These are phyloP conservation scores for Paralichthys olivaceus DNA, from an alignment of 2,113 vertebrate genomes.

Conservation along the genomic window DNA sequence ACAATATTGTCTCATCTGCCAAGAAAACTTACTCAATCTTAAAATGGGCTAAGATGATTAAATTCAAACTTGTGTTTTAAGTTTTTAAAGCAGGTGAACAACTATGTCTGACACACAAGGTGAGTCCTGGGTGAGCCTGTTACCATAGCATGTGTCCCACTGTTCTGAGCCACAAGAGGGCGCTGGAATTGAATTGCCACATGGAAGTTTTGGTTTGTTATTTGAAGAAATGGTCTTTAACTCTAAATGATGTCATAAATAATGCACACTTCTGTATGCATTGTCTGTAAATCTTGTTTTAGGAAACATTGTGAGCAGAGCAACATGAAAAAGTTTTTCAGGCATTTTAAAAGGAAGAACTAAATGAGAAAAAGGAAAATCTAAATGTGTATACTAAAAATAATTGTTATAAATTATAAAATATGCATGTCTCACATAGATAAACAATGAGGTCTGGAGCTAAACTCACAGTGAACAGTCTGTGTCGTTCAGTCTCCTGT, in stretches of 20 bases:
- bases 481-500: too few species aligned
- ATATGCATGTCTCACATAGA: too few species aligned
- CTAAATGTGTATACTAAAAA: too few species aligned
- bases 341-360: too few species aligned
- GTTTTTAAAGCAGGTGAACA: not conserved
- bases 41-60: too few species aligned
- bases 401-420: too few species aligned
- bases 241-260: not conserved
- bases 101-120: not conserved
- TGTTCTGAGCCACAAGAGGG: conserved; percentile 52
- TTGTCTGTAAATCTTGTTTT: not conserved
- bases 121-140: conserved; percentile 48
- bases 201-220: conserved; percentile 44
- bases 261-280: not conserved
- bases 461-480: not conserved
- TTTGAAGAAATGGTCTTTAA: conserved; percentile 13
- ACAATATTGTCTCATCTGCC: not conserved
- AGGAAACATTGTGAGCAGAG: not conserved
- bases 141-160: conserved; percentile 21
- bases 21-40: not conserved
- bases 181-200: conserved; percentile 40
- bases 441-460: too few species aligned
- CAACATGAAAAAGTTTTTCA: not conserved
- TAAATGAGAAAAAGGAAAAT: too few species aligned
- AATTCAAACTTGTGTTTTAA: not conserved